phyloP scores from a whole-genome alignment of 2,113 vertebrate genomes.

The Antennarius striatus region DNA sequence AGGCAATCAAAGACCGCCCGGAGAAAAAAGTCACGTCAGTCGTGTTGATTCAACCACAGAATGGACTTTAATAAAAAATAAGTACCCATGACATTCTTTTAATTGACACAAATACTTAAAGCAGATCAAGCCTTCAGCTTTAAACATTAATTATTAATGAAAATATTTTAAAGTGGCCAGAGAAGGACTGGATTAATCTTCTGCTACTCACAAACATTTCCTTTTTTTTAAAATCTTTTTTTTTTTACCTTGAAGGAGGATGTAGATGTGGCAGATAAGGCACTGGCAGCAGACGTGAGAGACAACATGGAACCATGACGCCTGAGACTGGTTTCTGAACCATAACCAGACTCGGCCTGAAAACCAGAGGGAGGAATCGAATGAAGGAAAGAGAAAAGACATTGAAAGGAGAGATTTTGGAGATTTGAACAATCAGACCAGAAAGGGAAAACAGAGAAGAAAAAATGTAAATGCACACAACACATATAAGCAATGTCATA shows the following conservation, averaged over 20 bases:
- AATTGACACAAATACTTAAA: too few species aligned
- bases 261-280: conserved; percentile 94
- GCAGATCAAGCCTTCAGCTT: too few species aligned
- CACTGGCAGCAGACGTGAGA: conserved; percentile 94
- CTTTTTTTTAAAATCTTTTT: background rate
- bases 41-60: background rate
- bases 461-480: background rate
- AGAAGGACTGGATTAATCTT: too few species aligned
- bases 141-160: too few species aligned
- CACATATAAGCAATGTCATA: background rate
- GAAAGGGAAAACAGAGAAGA: background rate
- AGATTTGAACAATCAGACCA: background rate
- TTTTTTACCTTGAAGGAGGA: conserved; percentile 95
- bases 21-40: background rate
- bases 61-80: too few species aligned
- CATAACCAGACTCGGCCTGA: conserved; percentile 92
- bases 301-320: conserved; percentile 98
- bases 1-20: background rate
- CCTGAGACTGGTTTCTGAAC: conserved; percentile 94
- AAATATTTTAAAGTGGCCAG: too few species aligned
- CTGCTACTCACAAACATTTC: too few species aligned
- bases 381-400: background rate
- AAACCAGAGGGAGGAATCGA: background rate
- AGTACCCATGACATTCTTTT: too few species aligned
- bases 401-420: background rate